Percentiles rank a stretch among this genome's conserved stretches.
Evolutionary conservation across 2,888 invertebrate genomes (phyloP).

Genomic region (Platycheirus rosarum): DNA sequence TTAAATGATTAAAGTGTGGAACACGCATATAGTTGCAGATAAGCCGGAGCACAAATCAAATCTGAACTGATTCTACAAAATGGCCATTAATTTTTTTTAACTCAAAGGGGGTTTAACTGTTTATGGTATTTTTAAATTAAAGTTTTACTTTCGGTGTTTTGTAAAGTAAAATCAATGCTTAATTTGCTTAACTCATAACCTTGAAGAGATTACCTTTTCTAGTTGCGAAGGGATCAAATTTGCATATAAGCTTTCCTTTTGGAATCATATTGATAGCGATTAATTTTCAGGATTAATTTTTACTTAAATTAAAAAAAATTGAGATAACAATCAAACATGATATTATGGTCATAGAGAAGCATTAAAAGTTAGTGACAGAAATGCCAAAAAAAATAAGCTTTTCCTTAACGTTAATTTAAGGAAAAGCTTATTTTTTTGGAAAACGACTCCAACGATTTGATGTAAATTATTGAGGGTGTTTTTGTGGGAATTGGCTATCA

Average conservation of each 20-base stretch:
- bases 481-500: no score
- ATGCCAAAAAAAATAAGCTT: no score
- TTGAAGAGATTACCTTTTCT: not conserved
- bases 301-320: no score
- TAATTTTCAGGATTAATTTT: no score
- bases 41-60: slow-evolving; percentile 65
- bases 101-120: slow-evolving; percentile 47
- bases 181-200: not conserved
- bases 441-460: no score
- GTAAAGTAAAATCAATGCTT: not conserved
- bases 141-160: not conserved
- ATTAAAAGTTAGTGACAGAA: no score
- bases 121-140: slow-evolving; percentile 12
- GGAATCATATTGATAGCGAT: no score
- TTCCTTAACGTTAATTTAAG: no score
- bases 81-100: slow-evolving; percentile 61
- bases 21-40: slow-evolving; percentile 37
- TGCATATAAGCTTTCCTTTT: not conserved
- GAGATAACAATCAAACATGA: no score
- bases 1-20: slow-evolving; percentile 54
- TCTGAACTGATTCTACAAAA: slow-evolving; percentile 61
- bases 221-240: not conserved
- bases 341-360: no score
- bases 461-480: no score
- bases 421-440: no score